These are phyloP conservation scores for Tyrannus savana DNA, from an alignment of 2,113 vertebrate genomes.

Conservation along the genomic window DNA sequence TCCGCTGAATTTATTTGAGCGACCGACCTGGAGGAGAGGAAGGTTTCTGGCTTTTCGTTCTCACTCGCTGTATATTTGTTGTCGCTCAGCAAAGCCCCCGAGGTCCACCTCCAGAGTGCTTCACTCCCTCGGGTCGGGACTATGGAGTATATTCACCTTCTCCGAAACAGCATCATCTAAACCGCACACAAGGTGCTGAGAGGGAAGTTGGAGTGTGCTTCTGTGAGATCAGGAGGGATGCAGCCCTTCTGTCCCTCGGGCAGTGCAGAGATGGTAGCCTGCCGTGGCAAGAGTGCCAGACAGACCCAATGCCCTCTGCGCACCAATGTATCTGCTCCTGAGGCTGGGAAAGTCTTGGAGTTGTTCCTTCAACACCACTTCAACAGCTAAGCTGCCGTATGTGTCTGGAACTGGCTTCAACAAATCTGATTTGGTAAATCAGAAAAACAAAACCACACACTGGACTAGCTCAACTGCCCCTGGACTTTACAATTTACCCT, in stretches of 20 bases:
- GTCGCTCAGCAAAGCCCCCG: not conserved
- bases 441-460: not conserved
- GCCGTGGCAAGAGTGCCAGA: not conserved
- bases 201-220: not conserved
- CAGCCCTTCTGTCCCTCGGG: rapidly evolving
- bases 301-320: not conserved
- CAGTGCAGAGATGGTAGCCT: not conserved
- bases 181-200: not conserved
- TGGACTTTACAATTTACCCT: not conserved
- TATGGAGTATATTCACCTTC: not conserved
- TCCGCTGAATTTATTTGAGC: not conserved
- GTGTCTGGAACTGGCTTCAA: not conserved
- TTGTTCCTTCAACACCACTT: not conserved
- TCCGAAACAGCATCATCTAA: not conserved
- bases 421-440: not conserved
- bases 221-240: rapidly evolving
- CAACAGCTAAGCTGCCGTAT: rapidly evolving
- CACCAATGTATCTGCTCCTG: not conserved
- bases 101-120: not conserved
- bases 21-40: not conserved
- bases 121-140: not conserved
- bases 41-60: not conserved
- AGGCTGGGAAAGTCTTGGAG: not conserved
- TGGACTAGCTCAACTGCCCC: not conserved
- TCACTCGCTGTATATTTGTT: not conserved